These are phyloP conservation scores for Gnathonemus echidnorhynchus DNA, from an alignment of 2,113 vertebrate genomes.

Conservation along the genomic window DNA sequence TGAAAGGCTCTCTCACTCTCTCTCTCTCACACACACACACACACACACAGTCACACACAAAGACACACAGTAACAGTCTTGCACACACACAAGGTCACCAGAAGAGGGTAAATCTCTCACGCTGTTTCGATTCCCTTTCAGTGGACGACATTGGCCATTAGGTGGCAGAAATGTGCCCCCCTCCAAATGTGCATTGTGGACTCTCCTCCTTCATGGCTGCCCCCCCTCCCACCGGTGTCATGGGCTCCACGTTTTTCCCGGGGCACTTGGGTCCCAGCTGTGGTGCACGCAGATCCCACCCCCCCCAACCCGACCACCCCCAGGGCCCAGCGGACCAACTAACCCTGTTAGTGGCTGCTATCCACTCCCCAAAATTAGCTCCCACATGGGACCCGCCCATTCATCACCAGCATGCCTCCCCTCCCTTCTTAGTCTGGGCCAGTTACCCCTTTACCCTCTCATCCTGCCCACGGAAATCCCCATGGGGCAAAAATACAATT, in stretches of 20 bases:
- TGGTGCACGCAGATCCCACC: not conserved
- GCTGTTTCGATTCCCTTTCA: not conserved
- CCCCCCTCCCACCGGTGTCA: not conserved
- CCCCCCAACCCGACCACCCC: not conserved
- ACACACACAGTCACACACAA: too few species aligned
- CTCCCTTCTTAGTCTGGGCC: constrained; percentile 29
- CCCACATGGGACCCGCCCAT: not conserved
- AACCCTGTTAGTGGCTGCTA: not conserved
- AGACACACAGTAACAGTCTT: too few species aligned
- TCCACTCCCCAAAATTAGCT: not conserved
- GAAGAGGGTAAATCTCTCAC: too few species aligned
- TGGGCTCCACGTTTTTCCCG: not conserved
- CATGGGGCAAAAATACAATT: constrained; percentile 43
- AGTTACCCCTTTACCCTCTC: constrained; percentile 36
- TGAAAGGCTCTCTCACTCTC: not conserved
- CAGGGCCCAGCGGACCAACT: not conserved
- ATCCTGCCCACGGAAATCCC: constrained; percentile 13
- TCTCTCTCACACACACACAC: too few species aligned
- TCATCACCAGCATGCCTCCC: constrained; percentile 20
- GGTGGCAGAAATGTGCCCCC: not conserved
- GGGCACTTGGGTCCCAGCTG: not conserved
- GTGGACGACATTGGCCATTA: not conserved
- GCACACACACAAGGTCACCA: not conserved
- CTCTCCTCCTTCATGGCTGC: not conserved
- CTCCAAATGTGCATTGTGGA: not conserved